Conservation (phyloP, 2,888 invertebrate species). For the Machimus atricapillus region DNA sequence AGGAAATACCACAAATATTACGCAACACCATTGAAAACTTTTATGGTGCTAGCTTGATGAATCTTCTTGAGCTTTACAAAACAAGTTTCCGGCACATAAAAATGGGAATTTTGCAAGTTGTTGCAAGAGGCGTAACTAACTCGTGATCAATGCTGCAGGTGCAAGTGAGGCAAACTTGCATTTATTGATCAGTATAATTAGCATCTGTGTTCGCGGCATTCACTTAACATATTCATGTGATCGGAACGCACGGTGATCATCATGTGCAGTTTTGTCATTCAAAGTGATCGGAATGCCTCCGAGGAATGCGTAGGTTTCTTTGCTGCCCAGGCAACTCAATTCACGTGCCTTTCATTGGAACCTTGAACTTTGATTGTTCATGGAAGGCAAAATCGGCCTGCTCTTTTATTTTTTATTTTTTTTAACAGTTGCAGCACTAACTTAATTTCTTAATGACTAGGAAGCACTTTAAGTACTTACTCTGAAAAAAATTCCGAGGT, state of each 20-base stretch:
- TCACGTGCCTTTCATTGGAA: not conserved
- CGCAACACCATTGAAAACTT: not conserved
- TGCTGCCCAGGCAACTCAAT: not conserved
- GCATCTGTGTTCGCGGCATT: not conserved
- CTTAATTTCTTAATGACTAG: not conserved
- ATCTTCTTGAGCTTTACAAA: not conserved
- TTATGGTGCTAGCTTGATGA: not conserved
- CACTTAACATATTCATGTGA: not conserved
- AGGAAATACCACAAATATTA: not conserved
- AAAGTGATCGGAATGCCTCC: not conserved
- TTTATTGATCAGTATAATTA: not conserved
- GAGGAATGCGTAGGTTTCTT: not conserved
- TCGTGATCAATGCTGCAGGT: not conserved
- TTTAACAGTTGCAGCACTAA: not conserved
- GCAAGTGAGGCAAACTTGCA: not conserved
- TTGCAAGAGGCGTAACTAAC: not conserved
- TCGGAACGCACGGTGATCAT: not conserved
- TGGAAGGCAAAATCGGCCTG: not conserved
- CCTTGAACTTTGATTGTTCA: not conserved
- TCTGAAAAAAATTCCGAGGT: slow-evolving; percentile 93
- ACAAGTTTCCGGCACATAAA: not conserved
- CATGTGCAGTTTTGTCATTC: not conserved
- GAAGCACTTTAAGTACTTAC: slow-evolving; percentile 64
- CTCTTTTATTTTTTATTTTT: not conserved
- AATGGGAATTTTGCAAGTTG: not conserved